Evolutionary conservation across 2,113 vertebrate genomes (phyloP).

Genomic region (crab-eating macaque (Macaca fascicularis)): DNA sequence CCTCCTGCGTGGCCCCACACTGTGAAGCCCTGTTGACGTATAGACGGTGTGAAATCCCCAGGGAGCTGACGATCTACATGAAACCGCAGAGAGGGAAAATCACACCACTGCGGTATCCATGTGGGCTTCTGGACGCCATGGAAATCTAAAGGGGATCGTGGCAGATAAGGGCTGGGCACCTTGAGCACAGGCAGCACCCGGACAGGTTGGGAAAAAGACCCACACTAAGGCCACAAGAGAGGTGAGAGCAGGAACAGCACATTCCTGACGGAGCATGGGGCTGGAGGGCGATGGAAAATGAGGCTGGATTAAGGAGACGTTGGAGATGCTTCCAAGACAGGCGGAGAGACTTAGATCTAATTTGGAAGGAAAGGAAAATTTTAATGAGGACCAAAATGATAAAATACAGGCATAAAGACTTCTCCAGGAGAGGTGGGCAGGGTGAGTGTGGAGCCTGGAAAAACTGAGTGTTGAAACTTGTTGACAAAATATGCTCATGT

Average conservation of each 20-base stretch:
- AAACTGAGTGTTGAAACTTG: not conserved
- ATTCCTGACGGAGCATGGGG: not conserved
- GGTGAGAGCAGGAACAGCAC: not conserved
- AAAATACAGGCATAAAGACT: not conserved
- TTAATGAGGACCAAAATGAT: not conserved
- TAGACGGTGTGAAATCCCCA: accelerated
- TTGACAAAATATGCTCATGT: not conserved
- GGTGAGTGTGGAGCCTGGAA: not conserved
- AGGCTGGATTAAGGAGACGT: too few species aligned
- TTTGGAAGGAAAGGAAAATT: not conserved
- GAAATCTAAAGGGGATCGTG: not conserved
- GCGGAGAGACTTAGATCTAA: not conserved
- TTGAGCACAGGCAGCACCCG: not conserved
- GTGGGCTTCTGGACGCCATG: not conserved
- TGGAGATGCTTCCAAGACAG: not conserved
- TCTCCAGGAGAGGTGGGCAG: not conserved
- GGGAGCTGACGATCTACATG: accelerated
- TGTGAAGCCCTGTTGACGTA: accelerated
- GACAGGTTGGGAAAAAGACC: not conserved
- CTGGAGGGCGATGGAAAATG: accelerated
- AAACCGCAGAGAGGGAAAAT: not conserved
- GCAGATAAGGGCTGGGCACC: accelerated
- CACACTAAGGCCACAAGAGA: not conserved
- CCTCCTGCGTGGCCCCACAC: not conserved
- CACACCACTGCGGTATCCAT: not conserved